Evolutionary conservation across 2,888 invertebrate species (phyloP).

Genomic region (Dinocampus coccinellae): DNA sequence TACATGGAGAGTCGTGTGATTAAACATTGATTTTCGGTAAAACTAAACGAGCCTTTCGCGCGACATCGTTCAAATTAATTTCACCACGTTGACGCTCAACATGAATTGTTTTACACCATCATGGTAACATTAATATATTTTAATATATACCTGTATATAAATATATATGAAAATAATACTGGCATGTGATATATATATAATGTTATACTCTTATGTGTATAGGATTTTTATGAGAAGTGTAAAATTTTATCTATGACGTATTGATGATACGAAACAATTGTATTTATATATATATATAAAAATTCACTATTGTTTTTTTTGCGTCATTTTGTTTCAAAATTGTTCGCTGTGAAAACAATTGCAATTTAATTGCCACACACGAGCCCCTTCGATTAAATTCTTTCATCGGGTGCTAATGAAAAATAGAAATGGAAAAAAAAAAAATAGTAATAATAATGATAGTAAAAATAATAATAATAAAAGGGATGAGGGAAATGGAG

Average conservation of each 20-base stretch:
- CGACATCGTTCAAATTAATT: conserved; percentile 36
- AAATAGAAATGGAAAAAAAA: conserved; percentile 1
- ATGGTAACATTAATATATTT: neutral
- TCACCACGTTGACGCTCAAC: conserved; percentile 1
- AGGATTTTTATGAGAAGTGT: too few relatives aligned
- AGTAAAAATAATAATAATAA: too few relatives aligned
- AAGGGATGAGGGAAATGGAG: too few relatives aligned
- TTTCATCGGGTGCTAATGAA: conserved; percentile 10
- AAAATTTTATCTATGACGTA: too few relatives aligned
- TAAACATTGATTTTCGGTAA: conserved; percentile 47
- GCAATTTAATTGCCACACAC: neutral
- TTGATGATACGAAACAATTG: too few relatives aligned
- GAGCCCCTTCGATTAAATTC: conserved; percentile 14
- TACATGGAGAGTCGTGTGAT: conserved; percentile 31
- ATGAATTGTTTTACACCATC: conserved; percentile 28
- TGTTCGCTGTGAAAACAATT: conserved; percentile 8
- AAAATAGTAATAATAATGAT: too few relatives aligned
- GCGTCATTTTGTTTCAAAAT: neutral
- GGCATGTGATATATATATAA: too few relatives aligned
- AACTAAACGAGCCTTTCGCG: conserved; percentile 42
- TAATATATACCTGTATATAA: neutral
- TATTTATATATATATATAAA: too few relatives aligned
- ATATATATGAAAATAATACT: neutral
- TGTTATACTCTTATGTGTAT: neutral
- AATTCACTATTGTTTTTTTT: too few relatives aligned